Conservation (phyloP, 2,888 invertebrate species). For the Tricholauxania praeusta region DNA sequence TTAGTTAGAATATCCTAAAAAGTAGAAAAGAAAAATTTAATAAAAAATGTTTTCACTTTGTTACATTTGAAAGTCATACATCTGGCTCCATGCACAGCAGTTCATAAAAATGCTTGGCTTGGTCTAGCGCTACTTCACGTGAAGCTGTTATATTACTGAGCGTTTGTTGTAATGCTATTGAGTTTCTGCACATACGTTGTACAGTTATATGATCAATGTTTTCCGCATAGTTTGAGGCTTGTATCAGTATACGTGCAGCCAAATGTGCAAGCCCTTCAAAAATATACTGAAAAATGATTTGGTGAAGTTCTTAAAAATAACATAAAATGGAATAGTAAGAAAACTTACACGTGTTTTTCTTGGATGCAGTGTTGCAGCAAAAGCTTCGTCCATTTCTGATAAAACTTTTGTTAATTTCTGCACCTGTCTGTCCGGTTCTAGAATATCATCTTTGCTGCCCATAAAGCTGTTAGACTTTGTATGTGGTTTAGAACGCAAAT, state of each 20-base stretch:
- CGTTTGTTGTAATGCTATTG: constrained; percentile 86
- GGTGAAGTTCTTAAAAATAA: background rate
- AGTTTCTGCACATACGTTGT: constrained; percentile 87
- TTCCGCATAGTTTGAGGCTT: constrained; percentile 82
- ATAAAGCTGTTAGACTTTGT: constrained; percentile 61
- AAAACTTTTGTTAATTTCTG: constrained; percentile 83
- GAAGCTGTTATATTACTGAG: constrained; percentile 86
- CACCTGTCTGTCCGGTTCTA: constrained; percentile 82
- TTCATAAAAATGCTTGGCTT: constrained; percentile 90
- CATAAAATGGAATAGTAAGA: constrained; percentile 41
- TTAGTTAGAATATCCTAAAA: constrained; percentile 85
- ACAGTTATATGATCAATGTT: constrained; percentile 85
- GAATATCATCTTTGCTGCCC: constrained; percentile 75
- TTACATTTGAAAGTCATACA: constrained; percentile 68
- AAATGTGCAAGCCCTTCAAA: constrained; percentile 89
- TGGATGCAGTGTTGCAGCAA: constrained; percentile 80
- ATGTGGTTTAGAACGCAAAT: constrained; percentile 73
- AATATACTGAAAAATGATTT: constrained; percentile 75
- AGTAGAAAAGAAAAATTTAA: constrained; percentile 49
- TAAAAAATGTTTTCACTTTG: constrained; percentile 10
- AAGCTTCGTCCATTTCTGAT: constrained; percentile 81
- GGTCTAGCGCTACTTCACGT: constrained; percentile 86
- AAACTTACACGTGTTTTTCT: constrained; percentile 78
- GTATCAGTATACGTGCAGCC: constrained; percentile 83
- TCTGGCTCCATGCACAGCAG: constrained; percentile 86